Evolutionary conservation across 2,888 invertebrate species (phyloP), one percentile per base, ranked within the genome.

Genomic region (Strigamia maritima): DNA sequence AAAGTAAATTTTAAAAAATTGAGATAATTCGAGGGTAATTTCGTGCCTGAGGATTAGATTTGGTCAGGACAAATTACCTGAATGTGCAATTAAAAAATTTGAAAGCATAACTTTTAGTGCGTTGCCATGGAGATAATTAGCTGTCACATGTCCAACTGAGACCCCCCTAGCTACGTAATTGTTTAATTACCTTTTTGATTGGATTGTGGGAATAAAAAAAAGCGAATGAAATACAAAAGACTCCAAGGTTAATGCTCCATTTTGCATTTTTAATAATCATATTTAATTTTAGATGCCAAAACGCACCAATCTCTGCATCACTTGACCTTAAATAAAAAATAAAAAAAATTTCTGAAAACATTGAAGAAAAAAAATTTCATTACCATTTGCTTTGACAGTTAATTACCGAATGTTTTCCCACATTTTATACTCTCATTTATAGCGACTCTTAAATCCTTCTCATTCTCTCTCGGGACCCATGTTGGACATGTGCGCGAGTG

Each of bases 191-290:
- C 22, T 60, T 60, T 60, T 60, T 60, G 60, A 60, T 60, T 60
- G 60, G 60, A 60, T 60, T 60, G 60, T 60, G 60, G 60, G 60
- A 60, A 60, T 60, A 60, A 60, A 60, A 44, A 60, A 60, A 60
- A 16, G 60, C 10, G 22, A 60, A 24, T 19, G 60, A 60, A 60
- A 60, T 60, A 60, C 60, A 60, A 60, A 16, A 60, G 60, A 49
- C 49, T 49, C n/a, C 2, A 19, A 24, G 60, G 60, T 60, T 60
- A 60, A 60, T 19, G 60, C 24, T 22, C 60, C 22, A 31, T 31
- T 31, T 14, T n/a, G 14, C 49, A 49, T 49, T 49, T n/a, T 7
- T 31, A 31, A 31, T 7, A 4, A 31, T 31, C 31, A 31, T 31
- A 31, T 31, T 2, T 7, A 31, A 31, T 31, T 31, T 31, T 31